Conservation (phyloP, 2,797 vertebrate species). For the Neomorphus geoffroyi region DNA sequence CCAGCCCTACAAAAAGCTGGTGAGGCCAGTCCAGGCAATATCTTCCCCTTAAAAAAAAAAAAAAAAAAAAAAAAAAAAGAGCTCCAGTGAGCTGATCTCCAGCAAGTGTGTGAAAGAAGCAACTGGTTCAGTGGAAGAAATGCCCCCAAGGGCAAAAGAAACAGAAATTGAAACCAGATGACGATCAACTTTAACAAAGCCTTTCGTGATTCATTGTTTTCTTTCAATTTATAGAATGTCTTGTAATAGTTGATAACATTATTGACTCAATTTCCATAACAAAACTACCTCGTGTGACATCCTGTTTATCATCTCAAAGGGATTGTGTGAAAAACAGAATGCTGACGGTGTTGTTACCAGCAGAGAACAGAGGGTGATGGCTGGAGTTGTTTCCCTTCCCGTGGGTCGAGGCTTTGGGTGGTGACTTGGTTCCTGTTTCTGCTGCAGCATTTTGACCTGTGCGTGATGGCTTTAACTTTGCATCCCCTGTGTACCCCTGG, state of each 20-base stretch:
- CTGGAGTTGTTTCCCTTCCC: conserved; percentile 43
- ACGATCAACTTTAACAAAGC: conserved; percentile 66
- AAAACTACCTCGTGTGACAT: conserved; percentile 95
- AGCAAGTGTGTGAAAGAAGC: conserved; percentile 42
- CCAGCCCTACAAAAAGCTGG: background rate
- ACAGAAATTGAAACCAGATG: conserved; percentile 59
- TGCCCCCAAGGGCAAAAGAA: conserved; percentile 53
- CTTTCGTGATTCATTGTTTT: conserved; percentile 75
- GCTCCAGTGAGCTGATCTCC: background rate
- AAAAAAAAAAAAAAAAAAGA: background rate
- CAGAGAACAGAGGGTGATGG: background rate
- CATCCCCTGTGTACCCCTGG: background rate
- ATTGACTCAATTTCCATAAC: conserved; percentile 87
- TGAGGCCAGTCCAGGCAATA: background rate
- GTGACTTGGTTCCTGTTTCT: background rate
- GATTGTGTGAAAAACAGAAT: conserved; percentile 81
- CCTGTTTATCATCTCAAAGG: conserved; percentile 81
- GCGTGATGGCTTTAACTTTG: background rate
- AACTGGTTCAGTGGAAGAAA: conserved; percentile 1
- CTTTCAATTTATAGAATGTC: conserved; percentile 78
- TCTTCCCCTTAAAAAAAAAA: background rate
- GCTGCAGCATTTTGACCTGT: background rate
- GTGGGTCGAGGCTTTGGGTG: background rate
- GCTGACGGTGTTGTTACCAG: conserved; percentile 62
- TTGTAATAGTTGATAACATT: conserved; percentile 83